Evolutionary conservation across 2,797 vertebrate genomes (phyloP).

Genomic region (Amblyopsis hoosieri): DNA sequence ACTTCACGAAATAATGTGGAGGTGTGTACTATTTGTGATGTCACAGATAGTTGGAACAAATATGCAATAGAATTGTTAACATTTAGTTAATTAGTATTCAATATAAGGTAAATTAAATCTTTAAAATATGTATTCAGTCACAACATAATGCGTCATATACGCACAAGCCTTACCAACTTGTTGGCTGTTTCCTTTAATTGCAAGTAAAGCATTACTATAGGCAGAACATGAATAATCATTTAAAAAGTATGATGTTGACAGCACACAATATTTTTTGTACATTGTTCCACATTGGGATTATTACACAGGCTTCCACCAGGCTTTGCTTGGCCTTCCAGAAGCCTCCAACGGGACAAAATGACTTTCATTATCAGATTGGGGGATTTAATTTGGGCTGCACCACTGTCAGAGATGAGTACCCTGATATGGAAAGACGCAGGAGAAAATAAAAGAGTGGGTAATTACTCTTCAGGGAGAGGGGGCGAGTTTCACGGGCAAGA

Average conservation of each 20-base stretch:
- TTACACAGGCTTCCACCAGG: slow-evolving; percentile 54
- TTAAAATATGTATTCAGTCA: too few species aligned
- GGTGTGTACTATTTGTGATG: too few species aligned
- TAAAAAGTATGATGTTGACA: slow-evolving; percentile 26
- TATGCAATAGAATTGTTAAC: too few species aligned
- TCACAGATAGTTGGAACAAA: too few species aligned
- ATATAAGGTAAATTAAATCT: too few species aligned
- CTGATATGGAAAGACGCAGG: slow-evolving; percentile 56
- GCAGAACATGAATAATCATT: slow-evolving; percentile 11
- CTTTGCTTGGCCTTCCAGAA: slow-evolving; percentile 68
- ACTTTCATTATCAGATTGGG: slow-evolving; percentile 78
- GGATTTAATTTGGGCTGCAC: slow-evolving; percentile 77
- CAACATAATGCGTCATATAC: too few species aligned
- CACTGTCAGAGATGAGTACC: slow-evolving; percentile 71
- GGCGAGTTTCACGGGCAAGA: slow-evolving; percentile 35
- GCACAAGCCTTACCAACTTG: too few species aligned
- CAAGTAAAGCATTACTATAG: too few species aligned
- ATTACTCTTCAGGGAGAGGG: slow-evolving; percentile 64
- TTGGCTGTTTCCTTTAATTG: too few species aligned
- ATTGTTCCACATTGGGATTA: slow-evolving; percentile 53
- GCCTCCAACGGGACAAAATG: slow-evolving; percentile 71
- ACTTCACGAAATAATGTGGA: too few species aligned
- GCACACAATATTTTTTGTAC: slow-evolving; percentile 18
- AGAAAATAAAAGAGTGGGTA: slow-evolving; percentile 74
- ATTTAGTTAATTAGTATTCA: too few species aligned